Evolutionary conservation across 2,888 invertebrate species (phyloP).

Genomic region (Agonopterix arenella): DNA sequence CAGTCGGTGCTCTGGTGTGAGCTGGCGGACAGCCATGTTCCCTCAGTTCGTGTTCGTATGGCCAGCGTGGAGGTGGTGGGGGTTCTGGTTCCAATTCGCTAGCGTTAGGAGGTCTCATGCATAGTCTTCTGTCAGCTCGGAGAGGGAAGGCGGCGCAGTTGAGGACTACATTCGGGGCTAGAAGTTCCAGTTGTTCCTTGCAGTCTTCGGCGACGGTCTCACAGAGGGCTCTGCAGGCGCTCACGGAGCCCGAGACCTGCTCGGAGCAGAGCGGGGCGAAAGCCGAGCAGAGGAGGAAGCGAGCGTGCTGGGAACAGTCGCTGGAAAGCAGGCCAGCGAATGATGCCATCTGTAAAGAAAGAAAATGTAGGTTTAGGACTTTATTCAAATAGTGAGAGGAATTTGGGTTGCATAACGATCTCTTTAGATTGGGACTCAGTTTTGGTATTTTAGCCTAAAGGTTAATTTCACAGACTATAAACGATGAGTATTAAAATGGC

Average conservation of each 20-base stretch:
- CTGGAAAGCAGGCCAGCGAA: slow-evolving; percentile 85
- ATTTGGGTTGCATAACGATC: too few relatives aligned
- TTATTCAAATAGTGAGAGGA: too few relatives aligned
- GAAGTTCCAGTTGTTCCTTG: slow-evolving; percentile 80
- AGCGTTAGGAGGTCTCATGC: slow-evolving; percentile 82
- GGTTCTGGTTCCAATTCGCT: slow-evolving; percentile 63
- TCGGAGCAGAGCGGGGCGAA: slow-evolving; percentile 95
- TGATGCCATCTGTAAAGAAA: slow-evolving; percentile 80
- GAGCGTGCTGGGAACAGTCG: slow-evolving; percentile 87
- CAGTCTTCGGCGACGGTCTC: slow-evolving; percentile 86
- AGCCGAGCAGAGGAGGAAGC: slow-evolving; percentile 93
- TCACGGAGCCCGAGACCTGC: slow-evolving; percentile 89
- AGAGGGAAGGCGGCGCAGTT: slow-evolving; percentile 90
- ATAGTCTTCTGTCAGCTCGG: slow-evolving; percentile 81
- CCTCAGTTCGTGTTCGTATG: slow-evolving; percentile 46
- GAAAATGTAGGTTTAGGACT: background rate
- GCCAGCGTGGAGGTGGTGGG: slow-evolving; percentile 60
- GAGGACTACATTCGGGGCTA: slow-evolving; percentile 84
- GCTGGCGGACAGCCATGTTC: slow-evolving; percentile 77
- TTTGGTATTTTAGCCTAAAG: too few relatives aligned
- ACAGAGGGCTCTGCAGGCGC: slow-evolving; percentile 91
- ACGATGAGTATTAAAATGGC: too few relatives aligned
- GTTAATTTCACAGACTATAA: too few relatives aligned
- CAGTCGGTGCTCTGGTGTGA: slow-evolving; percentile 74
- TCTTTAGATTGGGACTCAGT: too few relatives aligned